Base-by-base conservation (phyloP, 2,797 vertebrate genomes). In the Paramormyrops hopkinsi region DNA sequence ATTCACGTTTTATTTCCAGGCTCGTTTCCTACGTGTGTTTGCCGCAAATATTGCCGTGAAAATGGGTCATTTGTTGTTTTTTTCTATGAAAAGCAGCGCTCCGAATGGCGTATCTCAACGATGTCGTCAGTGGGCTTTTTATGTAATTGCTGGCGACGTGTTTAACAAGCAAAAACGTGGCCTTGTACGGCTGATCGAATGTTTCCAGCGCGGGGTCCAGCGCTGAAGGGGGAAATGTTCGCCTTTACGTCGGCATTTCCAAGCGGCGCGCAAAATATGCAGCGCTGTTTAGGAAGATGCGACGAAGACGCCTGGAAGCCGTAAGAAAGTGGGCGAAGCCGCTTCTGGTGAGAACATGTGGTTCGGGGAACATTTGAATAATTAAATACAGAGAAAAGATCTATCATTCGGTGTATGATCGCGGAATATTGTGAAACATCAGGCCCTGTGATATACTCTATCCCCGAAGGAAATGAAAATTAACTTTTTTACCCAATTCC, bases 51-150 rank as follows among this genome's bases (percentile, higher is more conserved):
- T 88, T 56, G 89, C 89, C 59, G 90, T 91, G 91, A 93, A 93
- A 92, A 91, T 91, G 90, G 91, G 91, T 92, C 92, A 92, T 92
- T 93, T 92, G 90, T 91, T 91, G 91, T 79, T 88, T 88, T 92
- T 91, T 46, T 50, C 83, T 87, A 84, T 92, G 88, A 83, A 89
- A 86, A 86, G 85, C 76, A 85, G 82, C 19, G 22, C 14, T 44
- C 59, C 50, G 51, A 53, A 37, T 88, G 8, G 54, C 83, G 88
- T 88, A 91, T 88, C 90, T 89, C 82, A 84, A 89, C 90, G 89
- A 76, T 59, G 87, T 76, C 56, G 85, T 91, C 90, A 51, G 89
- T 90, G 89, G 11, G 88, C 84, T 41, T 59, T 87, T 48, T 89
- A 73, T 82, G 48, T 65, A 84, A 88, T 89, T 51, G 87, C 90